Evolutionary conservation across 2,113 vertebrate genomes (phyloP).

Genomic region (Neodontobutis hainanensis): DNA sequence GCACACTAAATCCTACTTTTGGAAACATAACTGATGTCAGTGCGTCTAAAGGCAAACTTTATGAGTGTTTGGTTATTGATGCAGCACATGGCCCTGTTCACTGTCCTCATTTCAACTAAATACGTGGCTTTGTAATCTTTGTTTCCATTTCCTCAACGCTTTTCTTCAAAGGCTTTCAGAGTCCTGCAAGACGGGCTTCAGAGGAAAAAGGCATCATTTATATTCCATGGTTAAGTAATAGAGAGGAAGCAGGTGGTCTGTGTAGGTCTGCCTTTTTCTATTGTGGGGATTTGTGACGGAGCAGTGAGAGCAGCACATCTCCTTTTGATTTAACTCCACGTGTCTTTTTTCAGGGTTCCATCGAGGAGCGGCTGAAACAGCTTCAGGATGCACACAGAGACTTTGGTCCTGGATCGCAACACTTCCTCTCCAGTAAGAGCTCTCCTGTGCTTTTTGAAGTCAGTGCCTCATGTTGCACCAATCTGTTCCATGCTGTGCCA

Average conservation of each 20-base stretch:
- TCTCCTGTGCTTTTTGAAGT: constrained; percentile 50
- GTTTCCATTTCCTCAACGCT: constrained; percentile 46
- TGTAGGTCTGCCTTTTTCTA: constrained; percentile 18
- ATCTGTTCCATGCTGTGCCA: constrained; percentile 31
- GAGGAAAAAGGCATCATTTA: constrained; percentile 53
- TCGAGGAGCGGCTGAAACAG: constrained; percentile 94
- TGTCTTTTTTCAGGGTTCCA: constrained; percentile 80
- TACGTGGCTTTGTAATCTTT: constrained; percentile 41
- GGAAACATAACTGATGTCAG: constrained; percentile 37
- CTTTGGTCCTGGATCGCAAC: constrained; percentile 97
- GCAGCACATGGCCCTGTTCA: background rate
- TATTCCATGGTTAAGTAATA: constrained; percentile 52
- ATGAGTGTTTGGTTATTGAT: constrained; percentile 48
- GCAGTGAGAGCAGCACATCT: constrained; percentile 24
- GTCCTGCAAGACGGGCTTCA: constrained; percentile 42
- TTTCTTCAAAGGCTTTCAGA: constrained; percentile 61
- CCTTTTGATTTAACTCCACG: constrained; percentile 55
- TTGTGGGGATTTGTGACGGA: constrained; percentile 40
- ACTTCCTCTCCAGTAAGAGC: constrained; percentile 95
- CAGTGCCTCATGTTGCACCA: constrained; percentile 20
- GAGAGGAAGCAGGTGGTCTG: constrained; percentile 52
- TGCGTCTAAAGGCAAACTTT: constrained; percentile 44
- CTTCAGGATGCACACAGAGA: constrained; percentile 97
- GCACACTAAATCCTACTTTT: no score
- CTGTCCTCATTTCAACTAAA: constrained; percentile 32